Conservation (phyloP, 2,888 invertebrate genomes). For the Rhopalosiphum nymphaeae region DNA sequence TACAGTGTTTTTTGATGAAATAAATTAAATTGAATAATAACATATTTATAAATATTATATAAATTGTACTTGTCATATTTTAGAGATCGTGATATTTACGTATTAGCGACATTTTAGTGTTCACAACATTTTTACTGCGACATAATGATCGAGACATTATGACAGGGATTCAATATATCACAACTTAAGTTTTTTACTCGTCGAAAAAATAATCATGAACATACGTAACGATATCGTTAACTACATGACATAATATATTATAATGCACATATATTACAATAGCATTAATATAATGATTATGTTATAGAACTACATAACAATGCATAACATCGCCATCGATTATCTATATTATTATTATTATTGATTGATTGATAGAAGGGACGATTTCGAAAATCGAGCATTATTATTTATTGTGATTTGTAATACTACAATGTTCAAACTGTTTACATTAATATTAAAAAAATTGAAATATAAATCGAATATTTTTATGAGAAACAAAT, state of each 20-base stretch:
- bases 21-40: too few species aligned
- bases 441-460: neutral
- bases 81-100: too few species aligned
- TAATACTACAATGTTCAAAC: neutral
- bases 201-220: neutral
- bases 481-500: neutral
- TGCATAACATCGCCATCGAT: neutral
- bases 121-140: too few species aligned
- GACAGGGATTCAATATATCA: neutral
- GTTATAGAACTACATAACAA: neutral
- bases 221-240: neutral
- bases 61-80: too few species aligned
- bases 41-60: too few species aligned
- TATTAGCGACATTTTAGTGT: too few species aligned
- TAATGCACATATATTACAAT: slow-evolving; percentile 5
- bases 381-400: neutral
- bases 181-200: neutral
- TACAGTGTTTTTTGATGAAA: too few species aligned
- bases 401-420: neutral
- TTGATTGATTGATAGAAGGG: neutral
- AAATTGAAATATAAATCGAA: too few species aligned
- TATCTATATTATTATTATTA: neutral
- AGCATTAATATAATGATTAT: neutral
- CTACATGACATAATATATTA: neutral
- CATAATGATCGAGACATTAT: too few species aligned